Base-by-base conservation (phyloP, 2,113 vertebrate species). In the Maccullochella peelii region DNA sequence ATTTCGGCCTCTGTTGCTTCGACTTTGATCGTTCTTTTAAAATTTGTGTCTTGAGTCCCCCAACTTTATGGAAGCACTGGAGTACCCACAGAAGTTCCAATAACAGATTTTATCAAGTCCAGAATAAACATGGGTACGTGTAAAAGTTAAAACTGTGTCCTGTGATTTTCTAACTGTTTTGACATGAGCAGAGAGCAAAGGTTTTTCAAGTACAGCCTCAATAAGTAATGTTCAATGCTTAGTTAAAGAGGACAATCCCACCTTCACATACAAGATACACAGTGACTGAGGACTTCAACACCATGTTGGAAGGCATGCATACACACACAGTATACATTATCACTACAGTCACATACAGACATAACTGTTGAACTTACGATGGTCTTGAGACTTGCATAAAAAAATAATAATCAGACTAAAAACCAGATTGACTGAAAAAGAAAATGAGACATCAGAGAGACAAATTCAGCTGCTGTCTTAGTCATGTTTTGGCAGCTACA, bases 401-500 rank as follows among this genome's bases (percentile, higher is more conserved):
- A 68, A 14, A 21, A 30, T 18, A 12, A 33, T 3, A 27, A 77
- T 36, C 9, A 14, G 30, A 27, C 21, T 50, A 63, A 72, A 11
- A n/a, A 20, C 3, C 2, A 1, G 1, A 67, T 15, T 9, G 30
- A 27, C 36, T 65, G 3, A 50, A 47, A 42, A 68, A 76, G 3
- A 30, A 52, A 21, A 25, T 59, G 8, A 42, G 33, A 20, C 8
- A 36, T 36, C 6, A 83, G 30, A 71, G 21, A 11, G 10, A 71
- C 3, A 62, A 7, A 57, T 30, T 33, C 1, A 44, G 18, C 6
- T 27, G 21, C 71, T 21, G 52, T 58, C 18, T 65, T 42, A 0
- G 16, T 65, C n/a, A 15, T 78, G 25, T 23, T 57, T 42, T 84
- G 65, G 68, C 50, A 80, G 50, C 57, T 59, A 3, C 57, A 23